These are phyloP conservation scores for Mycalesis mineus DNA, from an alignment of 2,888 invertebrate species.

Conservation along the genomic window DNA sequence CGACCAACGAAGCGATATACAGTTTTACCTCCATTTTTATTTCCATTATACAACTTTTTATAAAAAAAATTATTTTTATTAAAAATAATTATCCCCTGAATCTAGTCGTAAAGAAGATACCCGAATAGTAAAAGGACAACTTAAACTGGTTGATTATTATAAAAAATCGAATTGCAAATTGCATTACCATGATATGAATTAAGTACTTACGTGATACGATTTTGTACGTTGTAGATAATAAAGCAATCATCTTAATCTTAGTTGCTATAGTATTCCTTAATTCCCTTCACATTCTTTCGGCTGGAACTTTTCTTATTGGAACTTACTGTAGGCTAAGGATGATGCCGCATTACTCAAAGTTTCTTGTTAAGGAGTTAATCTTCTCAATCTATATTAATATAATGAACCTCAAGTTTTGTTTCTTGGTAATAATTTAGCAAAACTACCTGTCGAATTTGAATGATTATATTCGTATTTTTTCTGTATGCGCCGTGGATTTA, in stretches of 20 bases:
- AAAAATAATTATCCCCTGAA: too few species aligned
- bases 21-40: too few species aligned
- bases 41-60: too few species aligned
- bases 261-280: background rate
- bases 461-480: too few species aligned
- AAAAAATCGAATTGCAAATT: background rate
- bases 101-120: too few species aligned
- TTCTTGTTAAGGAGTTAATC: background rate
- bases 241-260: background rate
- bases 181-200: background rate
- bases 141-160: background rate
- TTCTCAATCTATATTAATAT: background rate
- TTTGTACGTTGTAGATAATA: background rate
- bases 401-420: too few species aligned
- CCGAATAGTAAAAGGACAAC: background rate
- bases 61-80: too few species aligned
- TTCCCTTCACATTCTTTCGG: background rate
- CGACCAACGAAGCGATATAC: too few species aligned
- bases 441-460: too few species aligned
- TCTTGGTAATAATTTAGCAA: too few species aligned
- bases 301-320: background rate
- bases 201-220: background rate
- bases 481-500: too few species aligned
- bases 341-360: background rate
- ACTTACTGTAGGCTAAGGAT: background rate